Conservation (phyloP, 2,797 vertebrate species). For the Salarias fasciatus region DNA sequence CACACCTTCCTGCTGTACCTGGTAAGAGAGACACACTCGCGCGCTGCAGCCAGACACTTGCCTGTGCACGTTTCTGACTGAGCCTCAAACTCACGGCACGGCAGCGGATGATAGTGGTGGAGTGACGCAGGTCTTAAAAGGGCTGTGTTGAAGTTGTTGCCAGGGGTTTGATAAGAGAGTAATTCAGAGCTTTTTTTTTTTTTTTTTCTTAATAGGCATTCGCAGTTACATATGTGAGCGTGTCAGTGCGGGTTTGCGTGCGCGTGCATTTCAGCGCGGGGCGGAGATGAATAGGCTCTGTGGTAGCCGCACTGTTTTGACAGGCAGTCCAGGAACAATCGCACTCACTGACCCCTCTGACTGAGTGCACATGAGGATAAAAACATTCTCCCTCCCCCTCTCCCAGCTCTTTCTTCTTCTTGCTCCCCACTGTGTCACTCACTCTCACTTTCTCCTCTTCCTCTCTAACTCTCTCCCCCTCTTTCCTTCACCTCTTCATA, state of each 20-base stretch:
- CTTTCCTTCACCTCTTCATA: slow-evolving; percentile 6
- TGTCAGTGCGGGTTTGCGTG: slow-evolving; percentile 38
- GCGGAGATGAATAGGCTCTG: slow-evolving; percentile 59
- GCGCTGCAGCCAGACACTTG: slow-evolving; percentile 42
- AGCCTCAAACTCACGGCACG: slow-evolving; percentile 32
- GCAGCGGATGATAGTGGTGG: slow-evolving; percentile 41
- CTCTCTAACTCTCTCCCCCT: slow-evolving; percentile 33
- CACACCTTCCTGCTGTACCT: slow-evolving; percentile 92
- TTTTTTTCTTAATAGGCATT: slow-evolving; percentile 19
- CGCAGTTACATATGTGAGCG: slow-evolving; percentile 39
- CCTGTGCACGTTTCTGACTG: slow-evolving; percentile 48
- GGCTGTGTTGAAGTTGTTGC: slow-evolving; percentile 53
- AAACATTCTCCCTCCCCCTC: slow-evolving; percentile 60
- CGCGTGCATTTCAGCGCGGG: slow-evolving; percentile 44
- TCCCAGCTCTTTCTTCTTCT: slow-evolving; percentile 50
- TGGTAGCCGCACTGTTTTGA: slow-evolving; percentile 79
- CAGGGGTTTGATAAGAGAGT: slow-evolving; percentile 41
- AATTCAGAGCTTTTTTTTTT: slow-evolving; percentile 30
- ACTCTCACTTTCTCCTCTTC: slow-evolving; percentile 53
- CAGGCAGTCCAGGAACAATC: slow-evolving; percentile 78
- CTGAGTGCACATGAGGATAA: slow-evolving; percentile 77
- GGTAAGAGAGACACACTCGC: slow-evolving; percentile 82
- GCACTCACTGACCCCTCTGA: slow-evolving; percentile 81
- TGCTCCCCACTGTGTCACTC: slow-evolving; percentile 56
- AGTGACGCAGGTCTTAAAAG: slow-evolving; percentile 70